Percentiles rank a stretch among this genome's conserved stretches.
Evolutionary conservation across 1,140 invertebrate genomes (phyloP).

Genomic region (Bombus picipes): DNA sequence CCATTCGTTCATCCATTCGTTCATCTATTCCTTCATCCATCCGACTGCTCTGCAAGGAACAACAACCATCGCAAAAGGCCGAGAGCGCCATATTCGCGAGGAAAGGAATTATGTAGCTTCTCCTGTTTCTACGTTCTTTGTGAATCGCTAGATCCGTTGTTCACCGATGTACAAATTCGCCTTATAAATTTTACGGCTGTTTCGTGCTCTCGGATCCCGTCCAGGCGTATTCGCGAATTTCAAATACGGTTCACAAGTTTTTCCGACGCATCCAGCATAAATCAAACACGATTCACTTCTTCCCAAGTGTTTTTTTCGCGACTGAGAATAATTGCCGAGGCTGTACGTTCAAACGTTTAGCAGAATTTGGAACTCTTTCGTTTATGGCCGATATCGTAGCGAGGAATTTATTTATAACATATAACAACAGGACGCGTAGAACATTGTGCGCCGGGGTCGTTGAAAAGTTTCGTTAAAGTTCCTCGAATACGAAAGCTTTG

Average conservation of each 20-base stretch:
- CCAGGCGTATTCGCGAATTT: conserved; percentile 34
- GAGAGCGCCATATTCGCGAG: background rate
- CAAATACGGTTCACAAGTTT: conserved; percentile 29
- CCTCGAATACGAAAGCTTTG: background rate
- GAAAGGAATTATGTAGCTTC: conserved; percentile 24
- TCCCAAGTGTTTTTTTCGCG: background rate
- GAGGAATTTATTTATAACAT: no score
- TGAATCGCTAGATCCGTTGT: conserved; percentile 27
- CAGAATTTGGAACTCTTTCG: background rate
- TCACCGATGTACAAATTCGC: conserved; percentile 11
- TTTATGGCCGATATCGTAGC: no score
- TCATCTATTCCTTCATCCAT: background rate
- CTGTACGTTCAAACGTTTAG: background rate
- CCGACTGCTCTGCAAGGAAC: background rate
- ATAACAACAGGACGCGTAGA: background rate
- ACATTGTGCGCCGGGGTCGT: background rate
- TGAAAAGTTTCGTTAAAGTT: background rate
- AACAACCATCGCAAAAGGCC: background rate
- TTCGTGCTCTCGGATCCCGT: background rate
- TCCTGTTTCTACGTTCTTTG: conserved; percentile 1
- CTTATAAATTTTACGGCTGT: conserved; percentile 28
- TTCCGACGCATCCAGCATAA: conserved; percentile 1
- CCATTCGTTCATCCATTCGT: background rate
- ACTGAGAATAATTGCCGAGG: conserved; percentile 1
- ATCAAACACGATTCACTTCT: conserved; percentile 41